phyloP scores from a whole-genome alignment of 2,888 invertebrate species.

The Priapulus caudatus region DNA sequence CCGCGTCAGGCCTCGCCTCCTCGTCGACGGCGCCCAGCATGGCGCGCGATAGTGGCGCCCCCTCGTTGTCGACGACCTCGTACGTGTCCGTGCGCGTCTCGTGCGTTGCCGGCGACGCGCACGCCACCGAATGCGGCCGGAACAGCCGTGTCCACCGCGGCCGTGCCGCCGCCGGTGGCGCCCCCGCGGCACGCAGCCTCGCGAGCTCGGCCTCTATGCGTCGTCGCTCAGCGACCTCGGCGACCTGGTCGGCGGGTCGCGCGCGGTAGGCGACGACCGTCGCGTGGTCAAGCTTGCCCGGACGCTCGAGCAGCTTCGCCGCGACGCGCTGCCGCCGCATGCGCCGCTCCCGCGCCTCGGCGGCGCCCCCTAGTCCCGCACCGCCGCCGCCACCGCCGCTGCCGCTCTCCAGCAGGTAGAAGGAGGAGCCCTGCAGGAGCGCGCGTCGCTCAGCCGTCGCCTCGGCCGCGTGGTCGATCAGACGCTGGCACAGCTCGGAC shows the following conservation, averaged over 20 bases:
- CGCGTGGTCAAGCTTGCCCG: slow-evolving; percentile 79
- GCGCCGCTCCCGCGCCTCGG: slow-evolving; percentile 9
- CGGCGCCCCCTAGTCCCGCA: slow-evolving; percentile 50
- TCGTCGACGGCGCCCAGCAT: no score
- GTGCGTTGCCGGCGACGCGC: background rate
- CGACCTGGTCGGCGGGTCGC: no score
- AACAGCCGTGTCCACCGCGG: background rate
- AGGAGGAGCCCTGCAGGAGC: background rate
- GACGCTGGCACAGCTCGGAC: background rate
- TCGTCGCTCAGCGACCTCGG: no score
- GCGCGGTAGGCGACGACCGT: slow-evolving; percentile 68
- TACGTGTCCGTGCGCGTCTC: background rate
- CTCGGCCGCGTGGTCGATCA: background rate
- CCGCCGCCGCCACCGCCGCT: slow-evolving; percentile 44
- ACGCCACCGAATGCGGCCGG: slow-evolving; percentile 1
- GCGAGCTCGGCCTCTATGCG: background rate
- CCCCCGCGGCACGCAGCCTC: no score
- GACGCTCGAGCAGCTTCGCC: slow-evolving; percentile 60
- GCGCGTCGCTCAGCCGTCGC: background rate
- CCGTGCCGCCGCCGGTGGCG: background rate
- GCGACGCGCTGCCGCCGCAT: slow-evolving; percentile 52
- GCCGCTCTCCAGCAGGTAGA: slow-evolving; percentile 21
- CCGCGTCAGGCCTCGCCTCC: no score
- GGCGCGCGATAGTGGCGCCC: no score
- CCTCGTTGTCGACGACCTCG: slow-evolving; percentile 3